Base-by-base conservation (phyloP, 2,113 vertebrate genomes). In the Progne subis region DNA sequence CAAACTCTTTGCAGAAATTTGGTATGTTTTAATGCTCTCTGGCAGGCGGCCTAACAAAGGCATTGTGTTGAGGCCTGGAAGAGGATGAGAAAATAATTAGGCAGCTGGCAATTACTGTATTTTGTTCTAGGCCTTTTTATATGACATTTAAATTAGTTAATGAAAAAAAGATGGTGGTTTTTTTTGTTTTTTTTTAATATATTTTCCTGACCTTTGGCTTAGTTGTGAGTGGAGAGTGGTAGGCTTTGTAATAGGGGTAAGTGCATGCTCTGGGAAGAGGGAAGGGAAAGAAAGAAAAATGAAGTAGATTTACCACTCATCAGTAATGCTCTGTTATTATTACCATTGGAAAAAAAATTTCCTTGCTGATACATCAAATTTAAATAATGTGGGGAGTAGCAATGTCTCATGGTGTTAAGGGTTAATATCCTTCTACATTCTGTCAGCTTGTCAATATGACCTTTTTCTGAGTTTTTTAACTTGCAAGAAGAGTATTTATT, bases 51-150 rank as follows among this genome's bases (percentile, higher is more conserved):
- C 88, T 90, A 63, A 64, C 11, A 5, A 81, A 91, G 75, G 52
- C 91, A 59, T 91, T 81, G 55, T 65, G 43, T 61, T 81, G 79
- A 53, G 69, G 52, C 25, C 80, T 90, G 88, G 31, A 91, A 90
- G 52, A 86, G 65, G 60, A 82, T 83, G 82, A 88, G 72, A 92
- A 88, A 93, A 82, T 90, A 84, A 93, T 90, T 76, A 86, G 76
- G 68, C 64, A 83, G 76, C 60, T 92, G 90, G 44, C 44, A 88
- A 86, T 88, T 91, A 67, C 56, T 70, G 0, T 26, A 26, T 92
- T 96, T 92, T 95, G 20, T 88, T 89, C 71, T 74, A 63, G 56
- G 41, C 32, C 23, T 63, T 89, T 93, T 93, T 68, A 20, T 39
- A 82, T 83, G 43, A 46, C 44, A 43, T 90, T 85, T 85, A 59